Base-by-base conservation (phyloP, 2,797 vertebrate genomes). In the Balearica regulorum region DNA sequence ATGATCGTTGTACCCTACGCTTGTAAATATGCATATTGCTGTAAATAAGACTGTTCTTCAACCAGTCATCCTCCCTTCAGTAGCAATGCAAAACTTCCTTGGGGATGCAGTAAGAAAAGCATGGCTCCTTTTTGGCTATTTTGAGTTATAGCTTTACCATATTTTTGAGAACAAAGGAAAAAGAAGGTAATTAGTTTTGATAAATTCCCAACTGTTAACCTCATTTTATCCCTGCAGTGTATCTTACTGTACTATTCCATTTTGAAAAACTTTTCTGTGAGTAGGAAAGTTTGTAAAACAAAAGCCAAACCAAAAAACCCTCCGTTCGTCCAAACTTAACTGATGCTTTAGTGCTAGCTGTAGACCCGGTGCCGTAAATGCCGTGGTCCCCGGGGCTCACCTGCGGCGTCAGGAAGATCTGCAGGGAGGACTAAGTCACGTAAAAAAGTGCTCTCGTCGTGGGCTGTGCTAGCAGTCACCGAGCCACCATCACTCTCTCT, bases 1-100 rank as follows among this genome's bases (percentile, higher is more conserved):
- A 9, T 15, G 35, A 22, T 37, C 0, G 1, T 29, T 48, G 10
- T 28, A 19, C 43, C n/a, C 55, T 51, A 17, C 2, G 1, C n/a
- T 70, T 80, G 31, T 43, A 80, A 81, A 69, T 68, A 33, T 7
- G 16, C 16, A 5, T 53, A 16, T 12, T 25, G 18, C n/a, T 78
- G n/a, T 53, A 69, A 66, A 64, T 14, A 6, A 22, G 53, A 21
- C n/a, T 31, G 48, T 53, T 82, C 70, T 84, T 76, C 51, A 55
- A 15, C 35, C 33, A 64, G 5, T 29, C 28, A 5, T n/a, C 16
- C 24, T 55, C 43, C 43, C 20, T 33, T 60, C 53, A 16, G 41
- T 11, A 44, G 69, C 46, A 88, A 25, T 14, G 21, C 35, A 84
- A 20, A 76, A 51, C 21, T 39, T 76, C 33, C 54, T 61, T 29